Conservation (phyloP, 2,888 invertebrate genomes). For the Acheta domesticus region DNA sequence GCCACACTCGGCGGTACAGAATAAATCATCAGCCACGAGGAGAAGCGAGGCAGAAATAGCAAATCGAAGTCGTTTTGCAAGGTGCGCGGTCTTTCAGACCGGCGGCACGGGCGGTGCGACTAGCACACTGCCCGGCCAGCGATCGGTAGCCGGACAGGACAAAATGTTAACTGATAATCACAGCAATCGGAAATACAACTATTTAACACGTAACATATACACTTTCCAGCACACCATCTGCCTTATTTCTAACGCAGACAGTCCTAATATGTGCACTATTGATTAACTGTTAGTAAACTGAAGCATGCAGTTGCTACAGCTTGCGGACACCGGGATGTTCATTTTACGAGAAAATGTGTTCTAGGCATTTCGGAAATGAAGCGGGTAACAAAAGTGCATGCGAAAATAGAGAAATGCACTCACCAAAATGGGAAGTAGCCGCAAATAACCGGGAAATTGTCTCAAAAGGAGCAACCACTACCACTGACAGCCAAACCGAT, state of each 20-base stretch:
- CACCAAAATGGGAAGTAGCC: neutral
- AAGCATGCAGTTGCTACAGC: conserved; percentile 3
- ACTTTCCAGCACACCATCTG: too few relatives aligned
- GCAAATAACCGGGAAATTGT: neutral
- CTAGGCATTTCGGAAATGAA: neutral
- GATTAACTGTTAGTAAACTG: conserved; percentile 18
- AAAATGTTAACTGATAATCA: too few relatives aligned
- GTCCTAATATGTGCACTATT: neutral
- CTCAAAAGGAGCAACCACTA: neutral
- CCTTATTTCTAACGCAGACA: neutral
- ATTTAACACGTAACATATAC: too few relatives aligned
- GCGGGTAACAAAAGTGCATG: neutral
- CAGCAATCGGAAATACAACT: too few relatives aligned
- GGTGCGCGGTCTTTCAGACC: too few relatives aligned
- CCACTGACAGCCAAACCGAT: neutral
- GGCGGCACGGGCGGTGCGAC: too few relatives aligned
- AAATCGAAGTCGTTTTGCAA: too few relatives aligned
- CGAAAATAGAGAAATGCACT: neutral
- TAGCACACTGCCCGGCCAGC: too few relatives aligned
- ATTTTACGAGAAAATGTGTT: neutral
- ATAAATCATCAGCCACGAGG: too few relatives aligned
- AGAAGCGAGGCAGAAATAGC: too few relatives aligned
- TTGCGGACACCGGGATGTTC: neutral
- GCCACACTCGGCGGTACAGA: too few relatives aligned
- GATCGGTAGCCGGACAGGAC: too few relatives aligned